Percentiles rank a stretch among this genome's conserved stretches.
Evolutionary conservation across 2,797 vertebrate species (phyloP).

Genomic region (Semaprochilodus insignis): DNA sequence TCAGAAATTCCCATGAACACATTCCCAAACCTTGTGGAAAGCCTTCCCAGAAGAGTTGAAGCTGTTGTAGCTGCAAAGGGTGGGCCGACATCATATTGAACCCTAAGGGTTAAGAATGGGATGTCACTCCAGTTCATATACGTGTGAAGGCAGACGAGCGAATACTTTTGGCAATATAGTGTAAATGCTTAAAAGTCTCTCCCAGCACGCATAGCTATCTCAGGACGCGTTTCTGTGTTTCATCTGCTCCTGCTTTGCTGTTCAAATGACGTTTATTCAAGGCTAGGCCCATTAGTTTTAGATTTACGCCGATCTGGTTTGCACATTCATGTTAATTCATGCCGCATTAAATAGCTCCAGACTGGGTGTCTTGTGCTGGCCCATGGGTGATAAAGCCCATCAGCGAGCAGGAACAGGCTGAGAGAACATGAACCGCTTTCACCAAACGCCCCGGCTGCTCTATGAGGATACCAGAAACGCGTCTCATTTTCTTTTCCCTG

Average conservation of each 20-base stretch:
- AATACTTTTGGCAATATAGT: too few species aligned
- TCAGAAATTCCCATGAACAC: too few species aligned
- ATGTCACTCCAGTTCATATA: too few species aligned
- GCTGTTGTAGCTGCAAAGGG: too few species aligned
- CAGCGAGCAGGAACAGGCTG: conserved; percentile 6
- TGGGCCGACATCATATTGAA: too few species aligned
- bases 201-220: too few species aligned
- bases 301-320: conserved; percentile 47
- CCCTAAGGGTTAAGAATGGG: too few species aligned
- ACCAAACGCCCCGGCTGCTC: conserved; percentile 30
- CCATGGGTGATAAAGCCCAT: conserved; percentile 51
- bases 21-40: too few species aligned
- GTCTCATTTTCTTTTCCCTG: conserved; percentile 21
- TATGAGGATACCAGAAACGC: conserved; percentile 46
- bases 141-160: too few species aligned
- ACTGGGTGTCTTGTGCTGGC: conserved; percentile 48
- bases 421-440: conserved; percentile 29
- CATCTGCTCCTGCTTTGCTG: conserved; percentile 22
- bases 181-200: too few species aligned
- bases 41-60: too few species aligned
- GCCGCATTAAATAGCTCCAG: conserved; percentile 45
- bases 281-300: conserved; percentile 45
- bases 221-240: too few species aligned
- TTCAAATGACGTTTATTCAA: conserved; percentile 43
- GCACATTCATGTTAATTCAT: conserved; percentile 21